phyloP scores from a whole-genome alignment of 1,140 invertebrate species.

The Popillia japonica region DNA sequence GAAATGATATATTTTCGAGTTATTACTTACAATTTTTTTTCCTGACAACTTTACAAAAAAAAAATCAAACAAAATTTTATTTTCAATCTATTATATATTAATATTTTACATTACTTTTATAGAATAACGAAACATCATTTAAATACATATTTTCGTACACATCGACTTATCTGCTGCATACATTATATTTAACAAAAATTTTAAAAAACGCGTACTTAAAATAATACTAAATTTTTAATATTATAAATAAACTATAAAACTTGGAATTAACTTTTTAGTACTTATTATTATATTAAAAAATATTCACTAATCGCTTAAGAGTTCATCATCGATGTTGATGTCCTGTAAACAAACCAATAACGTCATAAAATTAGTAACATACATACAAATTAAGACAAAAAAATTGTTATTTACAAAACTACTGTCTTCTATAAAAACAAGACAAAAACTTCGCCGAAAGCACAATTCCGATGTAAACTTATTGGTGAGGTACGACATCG shows the following conservation, averaged over 20 bases:
- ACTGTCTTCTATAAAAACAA: background rate
- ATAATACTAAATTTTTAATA: background rate
- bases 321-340: conserved; percentile 72
- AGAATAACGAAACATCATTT: no score
- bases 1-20: no score
- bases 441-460: background rate
- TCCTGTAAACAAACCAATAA: conserved; percentile 64
- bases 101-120: no score
- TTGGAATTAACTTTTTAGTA: background rate
- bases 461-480: background rate
- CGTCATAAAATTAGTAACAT: conserved; percentile 41
- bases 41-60: no score
- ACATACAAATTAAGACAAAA: background rate
- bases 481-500: conserved; percentile 20
- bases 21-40: no score
- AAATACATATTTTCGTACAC: no score
- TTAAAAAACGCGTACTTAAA: background rate
- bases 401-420: background rate
- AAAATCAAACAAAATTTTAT: no score
- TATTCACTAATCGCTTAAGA: conserved; percentile 63
- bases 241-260: conserved; percentile 25
- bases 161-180: no score
- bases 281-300: background rate
- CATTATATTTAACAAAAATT: no score
- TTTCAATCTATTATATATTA: no score